Conservation (phyloP, 2,888 invertebrate species). For the Cremastinae sp. region DNA sequence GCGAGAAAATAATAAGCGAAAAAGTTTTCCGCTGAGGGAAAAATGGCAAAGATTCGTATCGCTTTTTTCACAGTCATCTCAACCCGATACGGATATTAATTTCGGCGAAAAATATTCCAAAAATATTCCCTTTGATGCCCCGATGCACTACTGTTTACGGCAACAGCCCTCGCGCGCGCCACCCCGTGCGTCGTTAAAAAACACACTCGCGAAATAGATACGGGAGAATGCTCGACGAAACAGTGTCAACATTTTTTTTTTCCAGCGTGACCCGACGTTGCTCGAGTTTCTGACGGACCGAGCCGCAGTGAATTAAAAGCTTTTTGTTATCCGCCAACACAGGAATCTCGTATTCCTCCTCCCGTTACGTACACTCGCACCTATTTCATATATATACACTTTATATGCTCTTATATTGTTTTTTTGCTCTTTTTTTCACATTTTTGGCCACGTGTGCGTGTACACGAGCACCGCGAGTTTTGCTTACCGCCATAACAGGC, state of each 20-base stretch:
- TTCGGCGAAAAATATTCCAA: conserved; percentile 1
- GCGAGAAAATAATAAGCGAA: not conserved
- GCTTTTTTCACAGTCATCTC: not conserved
- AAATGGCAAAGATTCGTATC: conserved; percentile 33
- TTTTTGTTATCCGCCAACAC: conserved; percentile 53
- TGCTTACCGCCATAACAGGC: conserved; percentile 43
- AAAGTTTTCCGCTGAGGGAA: conserved; percentile 11
- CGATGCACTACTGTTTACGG: too few relatives aligned
- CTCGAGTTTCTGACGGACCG: conserved; percentile 50
- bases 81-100: conserved; percentile 13
- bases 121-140: conserved; percentile 19
- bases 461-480: conserved; percentile 21
- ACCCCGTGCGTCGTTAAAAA: too few relatives aligned
- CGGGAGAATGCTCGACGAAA: conserved; percentile 8
- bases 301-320: conserved; percentile 48
- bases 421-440: not conserved
- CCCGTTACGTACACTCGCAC: conserved; percentile 10
- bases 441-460: not conserved
- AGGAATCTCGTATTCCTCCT: conserved; percentile 36
- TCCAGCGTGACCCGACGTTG: not conserved
- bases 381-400: conserved; percentile 30
- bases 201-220: too few relatives aligned
- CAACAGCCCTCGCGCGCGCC: not conserved
- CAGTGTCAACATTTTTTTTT: conserved; percentile 28
- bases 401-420: conserved; percentile 12